phyloP scores from a whole-genome alignment of 2,888 invertebrate genomes.

The Melinopterus prodromus region DNA sequence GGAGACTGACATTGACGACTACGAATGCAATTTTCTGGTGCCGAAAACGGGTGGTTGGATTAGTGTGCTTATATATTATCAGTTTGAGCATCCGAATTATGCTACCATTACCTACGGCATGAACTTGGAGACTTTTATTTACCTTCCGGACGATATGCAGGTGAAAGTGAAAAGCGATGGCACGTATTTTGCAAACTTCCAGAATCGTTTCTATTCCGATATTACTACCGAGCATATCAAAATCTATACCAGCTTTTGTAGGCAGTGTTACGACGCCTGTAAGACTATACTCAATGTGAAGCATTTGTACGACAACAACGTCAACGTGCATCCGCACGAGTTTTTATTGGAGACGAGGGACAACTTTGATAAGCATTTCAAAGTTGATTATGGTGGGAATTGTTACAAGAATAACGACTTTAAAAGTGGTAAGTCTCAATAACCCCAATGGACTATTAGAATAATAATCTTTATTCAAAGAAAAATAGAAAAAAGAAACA shows the following conservation, averaged over 20 bases:
- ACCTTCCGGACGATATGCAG: slow-evolving; percentile 28
- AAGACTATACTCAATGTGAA: slow-evolving; percentile 30
- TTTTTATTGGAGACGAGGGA: slow-evolving; percentile 31
- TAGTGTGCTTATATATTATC: slow-evolving; percentile 27
- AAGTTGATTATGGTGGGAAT: slow-evolving; percentile 28
- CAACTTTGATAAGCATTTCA: slow-evolving; percentile 32
- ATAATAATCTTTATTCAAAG: no score
- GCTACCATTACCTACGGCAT: slow-evolving; percentile 28
- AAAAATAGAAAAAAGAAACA: no score
- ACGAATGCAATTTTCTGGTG: slow-evolving; percentile 34
- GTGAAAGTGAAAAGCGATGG: slow-evolving; percentile 25
- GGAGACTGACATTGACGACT: slow-evolving; percentile 34
- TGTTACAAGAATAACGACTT: slow-evolving; percentile 30
- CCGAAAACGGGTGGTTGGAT: slow-evolving; percentile 33
- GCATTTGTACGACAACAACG: slow-evolving; percentile 22
- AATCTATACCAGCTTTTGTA: slow-evolving; percentile 29
- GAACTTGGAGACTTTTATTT: slow-evolving; percentile 18
- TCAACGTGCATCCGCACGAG: slow-evolving; percentile 21
- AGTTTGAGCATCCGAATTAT: slow-evolving; percentile 34
- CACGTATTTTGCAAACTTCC: slow-evolving; percentile 26
- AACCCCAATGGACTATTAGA: no score
- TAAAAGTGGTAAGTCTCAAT: no score
- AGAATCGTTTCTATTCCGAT: slow-evolving; percentile 26
- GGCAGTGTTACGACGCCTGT: slow-evolving; percentile 30
- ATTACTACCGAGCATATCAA: slow-evolving; percentile 27